Percentiles rank a stretch among this genome's conserved stretches.
These are phyloP conservation scores for Cephus cinctus DNA, from an alignment of 1,140 invertebrate genomes.

Conservation along the genomic window DNA sequence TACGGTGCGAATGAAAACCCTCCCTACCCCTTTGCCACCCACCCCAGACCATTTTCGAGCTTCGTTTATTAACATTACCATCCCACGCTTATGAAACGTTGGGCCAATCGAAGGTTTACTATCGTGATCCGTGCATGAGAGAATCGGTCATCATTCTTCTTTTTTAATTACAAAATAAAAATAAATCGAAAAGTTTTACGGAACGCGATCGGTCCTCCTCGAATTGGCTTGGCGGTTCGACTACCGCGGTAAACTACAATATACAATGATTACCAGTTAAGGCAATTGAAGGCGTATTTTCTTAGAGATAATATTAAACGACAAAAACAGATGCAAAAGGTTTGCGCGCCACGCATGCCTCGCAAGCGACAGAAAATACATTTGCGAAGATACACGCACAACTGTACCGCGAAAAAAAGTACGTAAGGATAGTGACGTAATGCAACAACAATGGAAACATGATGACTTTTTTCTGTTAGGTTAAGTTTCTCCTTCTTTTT, in stretches of 20 bases:
- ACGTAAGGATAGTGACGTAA: constrained; percentile 11
- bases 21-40: too few species aligned
- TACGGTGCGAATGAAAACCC: constrained; percentile 58
- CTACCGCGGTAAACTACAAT: constrained; percentile 21
- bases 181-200: background rate
- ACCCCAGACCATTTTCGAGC: constrained; percentile 49
- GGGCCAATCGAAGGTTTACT: background rate
- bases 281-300: constrained; percentile 53
- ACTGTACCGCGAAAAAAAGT: constrained; percentile 13
- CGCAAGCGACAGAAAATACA: constrained; percentile 16
- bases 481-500: constrained; percentile 34
- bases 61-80: constrained; percentile 40
- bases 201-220: constrained; percentile 6
- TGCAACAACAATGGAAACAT: too few species aligned
- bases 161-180: background rate
- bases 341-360: constrained; percentile 26
- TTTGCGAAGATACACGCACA: constrained; percentile 1
- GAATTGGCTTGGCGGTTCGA: constrained; percentile 8
- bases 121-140: too few species aligned
- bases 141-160: too few species aligned
- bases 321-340: constrained; percentile 15
- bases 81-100: background rate
- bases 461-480: constrained; percentile 34
- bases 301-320: constrained; percentile 4
- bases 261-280: constrained; percentile 30